Evolutionary conservation across 2,113 vertebrate genomes (phyloP).

Genomic region (Tetrax tetrax): DNA sequence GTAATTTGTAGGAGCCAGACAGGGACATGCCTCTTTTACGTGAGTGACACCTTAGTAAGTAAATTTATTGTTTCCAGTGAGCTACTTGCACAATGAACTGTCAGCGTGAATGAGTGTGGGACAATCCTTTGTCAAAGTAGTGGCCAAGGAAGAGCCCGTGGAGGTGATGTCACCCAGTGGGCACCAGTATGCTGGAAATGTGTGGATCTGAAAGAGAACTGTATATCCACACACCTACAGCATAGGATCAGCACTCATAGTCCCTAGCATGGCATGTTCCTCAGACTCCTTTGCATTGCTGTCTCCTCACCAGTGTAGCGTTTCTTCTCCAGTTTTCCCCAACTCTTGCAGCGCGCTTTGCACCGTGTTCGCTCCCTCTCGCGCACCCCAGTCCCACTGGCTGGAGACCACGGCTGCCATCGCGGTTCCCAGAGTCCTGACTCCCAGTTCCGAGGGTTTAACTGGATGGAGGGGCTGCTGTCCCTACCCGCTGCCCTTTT

Average conservation of each 20-base stretch:
- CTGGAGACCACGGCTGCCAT: neutral
- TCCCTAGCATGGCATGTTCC: neutral
- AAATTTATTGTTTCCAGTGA: neutral
- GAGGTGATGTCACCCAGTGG: conserved; percentile 4
- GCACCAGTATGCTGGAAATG: neutral
- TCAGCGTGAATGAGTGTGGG: neutral
- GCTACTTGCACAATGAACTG: conserved; percentile 6
- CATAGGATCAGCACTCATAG: neutral
- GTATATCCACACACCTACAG: rapidly evolving
- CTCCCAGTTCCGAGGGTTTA: neutral
- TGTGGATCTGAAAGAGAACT: neutral
- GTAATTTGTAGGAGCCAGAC: neutral
- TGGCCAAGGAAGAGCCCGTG: neutral
- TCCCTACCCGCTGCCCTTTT: neutral
- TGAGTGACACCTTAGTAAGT: neutral
- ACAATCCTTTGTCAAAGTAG: neutral
- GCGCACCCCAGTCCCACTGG: rapidly evolving
- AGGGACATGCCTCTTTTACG: neutral
- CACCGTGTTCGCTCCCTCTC: rapidly evolving
- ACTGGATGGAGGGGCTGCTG: neutral
- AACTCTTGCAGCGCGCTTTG: neutral
- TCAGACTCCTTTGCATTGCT: neutral
- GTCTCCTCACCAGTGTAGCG: neutral
- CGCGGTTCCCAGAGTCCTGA: rapidly evolving
- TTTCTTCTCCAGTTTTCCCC: neutral